Evolutionary conservation across 2,113 vertebrate genomes (phyloP), one percentile per base, ranked within the genome.

Genomic region (Fukomys damarensis): DNA sequence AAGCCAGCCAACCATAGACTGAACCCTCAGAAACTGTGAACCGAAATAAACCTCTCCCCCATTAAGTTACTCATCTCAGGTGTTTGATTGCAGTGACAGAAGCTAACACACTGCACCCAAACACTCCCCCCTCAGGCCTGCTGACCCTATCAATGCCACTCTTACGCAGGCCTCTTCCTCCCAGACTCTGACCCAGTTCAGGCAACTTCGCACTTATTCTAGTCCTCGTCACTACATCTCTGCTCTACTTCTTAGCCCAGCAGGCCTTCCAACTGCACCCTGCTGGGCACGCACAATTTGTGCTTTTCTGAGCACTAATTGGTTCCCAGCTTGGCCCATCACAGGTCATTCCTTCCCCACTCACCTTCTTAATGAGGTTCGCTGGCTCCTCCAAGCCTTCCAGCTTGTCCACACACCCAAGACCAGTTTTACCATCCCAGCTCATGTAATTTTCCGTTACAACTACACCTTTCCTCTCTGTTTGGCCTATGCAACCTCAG

Each of bases 171-270:
- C n/a, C n/a, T n/a, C n/a, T n/a, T n/a, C n/a, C 68, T 3, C 2
- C 1, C 7, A 9, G 43, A 28, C 43, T n/a, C 58, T 82, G 61
- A 17, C n/a, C n/a, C 2, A 35, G 11, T 13, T 4, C 0, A 1
- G 22, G 38, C 22, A 28, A 3, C 5, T 41, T 6, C 22, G 6
- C 30, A 13, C 22, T 28, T 3, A 0, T 0, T 3, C 76, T 20
- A 5, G 20, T 52, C 28, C 41, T 2, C 9, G 0, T 3, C 3
- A 3, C 0, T 5, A 7, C 13, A 22, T 2, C 17, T 61, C 59
- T 16, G 16, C 58, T 86, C 30, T 65, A 30, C 12, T 56, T 66
- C 46, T 74, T 22, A 2, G 13, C 8, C n/a, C 11, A 14, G 30
- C 2, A 22, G 38, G 38, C 10, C 22, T 43, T 26, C 22, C 11